Evolutionary conservation across 2,113 vertebrate genomes (phyloP).

Genomic region (Pterocles gutturalis): DNA sequence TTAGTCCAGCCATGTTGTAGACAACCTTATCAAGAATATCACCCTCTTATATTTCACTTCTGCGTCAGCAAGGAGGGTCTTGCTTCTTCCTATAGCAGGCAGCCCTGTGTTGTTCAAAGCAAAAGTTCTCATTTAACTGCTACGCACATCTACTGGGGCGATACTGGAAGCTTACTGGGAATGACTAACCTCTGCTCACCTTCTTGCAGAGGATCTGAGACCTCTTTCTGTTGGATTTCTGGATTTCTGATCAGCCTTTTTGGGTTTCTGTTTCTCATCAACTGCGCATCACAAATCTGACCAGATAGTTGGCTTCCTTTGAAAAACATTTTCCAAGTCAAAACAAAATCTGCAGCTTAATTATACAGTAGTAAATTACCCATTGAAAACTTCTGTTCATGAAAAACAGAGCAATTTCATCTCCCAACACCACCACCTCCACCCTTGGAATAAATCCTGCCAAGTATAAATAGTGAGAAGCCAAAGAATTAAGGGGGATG

Average conservation of each 20-base stretch:
- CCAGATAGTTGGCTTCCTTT: not conserved
- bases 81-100: not conserved
- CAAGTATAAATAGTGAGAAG: not conserved
- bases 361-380: not conserved
- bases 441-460: not conserved
- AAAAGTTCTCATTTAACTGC: not conserved
- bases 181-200: not conserved
- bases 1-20: not conserved
- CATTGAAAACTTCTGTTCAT: not conserved
- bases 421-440: conserved; percentile 4
- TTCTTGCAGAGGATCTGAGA: not conserved
- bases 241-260: not conserved
- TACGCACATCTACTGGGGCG: not conserved
- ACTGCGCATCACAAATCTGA: not conserved
- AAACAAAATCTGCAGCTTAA: not conserved
- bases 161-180: not conserved
- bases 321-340: not conserved
- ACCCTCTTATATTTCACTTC: not conserved
- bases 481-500: not conserved
- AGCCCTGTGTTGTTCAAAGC: not conserved
- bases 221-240: not conserved
- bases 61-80: not conserved
- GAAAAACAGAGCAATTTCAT: conserved; percentile 3
- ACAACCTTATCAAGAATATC: not conserved
- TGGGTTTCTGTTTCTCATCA: conserved; percentile 14